Conservation (phyloP, 2,113 vertebrate species). For the Dinomys branickii region DNA sequence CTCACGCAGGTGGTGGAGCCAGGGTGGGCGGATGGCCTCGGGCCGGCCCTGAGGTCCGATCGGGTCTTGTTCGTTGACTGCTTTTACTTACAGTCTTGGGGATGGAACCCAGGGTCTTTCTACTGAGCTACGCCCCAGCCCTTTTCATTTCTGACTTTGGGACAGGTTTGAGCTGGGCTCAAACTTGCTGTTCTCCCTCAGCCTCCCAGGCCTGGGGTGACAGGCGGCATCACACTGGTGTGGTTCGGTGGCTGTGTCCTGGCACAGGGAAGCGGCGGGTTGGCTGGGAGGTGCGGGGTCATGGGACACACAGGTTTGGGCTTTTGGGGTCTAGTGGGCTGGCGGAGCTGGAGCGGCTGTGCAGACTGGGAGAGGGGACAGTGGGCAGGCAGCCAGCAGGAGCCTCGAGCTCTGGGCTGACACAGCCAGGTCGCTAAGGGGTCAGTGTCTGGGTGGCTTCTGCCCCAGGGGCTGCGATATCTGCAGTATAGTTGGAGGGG, state of each 20-base stretch:
- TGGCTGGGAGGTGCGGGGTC: background rate
- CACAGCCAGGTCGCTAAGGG: background rate
- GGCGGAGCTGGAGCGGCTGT: background rate
- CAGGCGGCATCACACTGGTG: background rate
- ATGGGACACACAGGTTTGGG: background rate
- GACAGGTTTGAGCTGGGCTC: background rate
- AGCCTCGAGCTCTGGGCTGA: background rate
- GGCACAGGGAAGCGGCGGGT: background rate
- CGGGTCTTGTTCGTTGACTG: background rate
- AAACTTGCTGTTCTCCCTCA: background rate
- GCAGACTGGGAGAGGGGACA: background rate
- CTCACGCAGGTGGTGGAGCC: constrained; percentile 97
- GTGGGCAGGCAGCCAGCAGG: background rate
- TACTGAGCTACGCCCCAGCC: background rate
- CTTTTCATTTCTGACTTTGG: background rate
- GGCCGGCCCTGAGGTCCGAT: background rate
- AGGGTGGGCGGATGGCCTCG: background rate
- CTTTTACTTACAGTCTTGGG: background rate
- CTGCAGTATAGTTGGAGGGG: background rate
- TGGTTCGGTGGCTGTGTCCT: background rate
- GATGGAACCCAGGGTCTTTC: background rate
- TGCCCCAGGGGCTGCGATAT: background rate
- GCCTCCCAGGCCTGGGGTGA: background rate
- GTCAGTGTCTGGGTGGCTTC: background rate
- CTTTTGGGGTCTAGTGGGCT: background rate